Conservation (phyloP, 2,888 invertebrate species). For the Polymixis lichenea region DNA sequence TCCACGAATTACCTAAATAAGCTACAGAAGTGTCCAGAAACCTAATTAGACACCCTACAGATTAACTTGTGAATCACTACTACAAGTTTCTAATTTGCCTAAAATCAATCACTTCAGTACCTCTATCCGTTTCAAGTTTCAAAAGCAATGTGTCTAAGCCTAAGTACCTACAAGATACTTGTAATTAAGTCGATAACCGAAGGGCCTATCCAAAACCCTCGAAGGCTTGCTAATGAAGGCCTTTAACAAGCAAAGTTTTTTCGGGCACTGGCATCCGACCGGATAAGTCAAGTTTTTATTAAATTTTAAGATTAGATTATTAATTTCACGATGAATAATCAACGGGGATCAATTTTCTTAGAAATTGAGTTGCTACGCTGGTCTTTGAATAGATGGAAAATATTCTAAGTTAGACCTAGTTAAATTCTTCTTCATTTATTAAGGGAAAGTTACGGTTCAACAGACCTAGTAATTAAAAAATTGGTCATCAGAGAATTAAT, state of each 20-base stretch:
- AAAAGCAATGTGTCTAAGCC: slow-evolving; percentile 48
- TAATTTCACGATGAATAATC: slow-evolving; percentile 64
- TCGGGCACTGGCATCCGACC: slow-evolving; percentile 63
- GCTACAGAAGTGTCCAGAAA: background rate
- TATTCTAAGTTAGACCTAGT: background rate
- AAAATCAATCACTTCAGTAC: slow-evolving; percentile 54
- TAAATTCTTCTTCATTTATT: no score
- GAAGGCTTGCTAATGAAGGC: slow-evolving; percentile 76
- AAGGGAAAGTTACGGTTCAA: no score
- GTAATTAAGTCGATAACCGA: slow-evolving; percentile 73
- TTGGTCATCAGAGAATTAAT: no score
- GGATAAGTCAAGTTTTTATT: slow-evolving; percentile 67
- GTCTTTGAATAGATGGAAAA: slow-evolving; percentile 21
- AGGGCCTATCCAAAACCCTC: slow-evolving; percentile 69
- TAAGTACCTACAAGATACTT: slow-evolving; percentile 64
- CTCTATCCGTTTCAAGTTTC: slow-evolving; percentile 48
- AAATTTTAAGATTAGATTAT: slow-evolving; percentile 66
- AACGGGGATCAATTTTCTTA: slow-evolving; percentile 46
- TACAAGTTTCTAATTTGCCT: slow-evolving; percentile 39
- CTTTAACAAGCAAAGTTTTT: slow-evolving; percentile 76
- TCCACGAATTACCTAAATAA: background rate
- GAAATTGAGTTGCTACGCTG: slow-evolving; percentile 41
- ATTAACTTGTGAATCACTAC: slow-evolving; percentile 24
- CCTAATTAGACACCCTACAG: background rate
- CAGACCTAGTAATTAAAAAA: no score